A percentile compares a stretch with the other conserved stretches of the same genome.
Evolutionary conservation across 1,140 invertebrate genomes (phyloP).

Genomic region (Lutraria rhynchaena): DNA sequence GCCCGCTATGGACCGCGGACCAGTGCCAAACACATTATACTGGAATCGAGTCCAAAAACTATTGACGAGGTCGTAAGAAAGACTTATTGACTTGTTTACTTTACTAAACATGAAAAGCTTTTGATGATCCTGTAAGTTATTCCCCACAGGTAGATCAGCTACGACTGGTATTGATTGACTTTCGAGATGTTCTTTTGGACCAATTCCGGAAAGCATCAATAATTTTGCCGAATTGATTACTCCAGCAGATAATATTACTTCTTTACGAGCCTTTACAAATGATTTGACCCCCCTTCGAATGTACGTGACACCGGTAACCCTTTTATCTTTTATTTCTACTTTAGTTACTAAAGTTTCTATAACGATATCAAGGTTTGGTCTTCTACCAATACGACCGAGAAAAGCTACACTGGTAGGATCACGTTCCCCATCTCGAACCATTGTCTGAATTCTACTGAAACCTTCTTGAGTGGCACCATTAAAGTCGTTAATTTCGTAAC

Average conservation of each 20-base stretch:
- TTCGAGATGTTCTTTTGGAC: slow-evolving; percentile 83
- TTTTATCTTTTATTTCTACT: slow-evolving; percentile 6
- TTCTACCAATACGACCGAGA: slow-evolving; percentile 8
- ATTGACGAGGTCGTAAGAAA: not conserved
- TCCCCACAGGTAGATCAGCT: slow-evolving; percentile 9
- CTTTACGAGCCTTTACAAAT: slow-evolving; percentile 22
- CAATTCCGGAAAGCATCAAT: slow-evolving; percentile 94
- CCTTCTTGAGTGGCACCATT: slow-evolving; percentile 60
- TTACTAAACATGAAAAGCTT: not conserved
- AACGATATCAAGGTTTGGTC: slow-evolving; percentile 41
- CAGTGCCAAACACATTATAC: slow-evolving; percentile 6
- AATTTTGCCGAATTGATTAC: slow-evolving; percentile 93
- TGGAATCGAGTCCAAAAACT: not conserved
- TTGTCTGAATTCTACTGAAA: slow-evolving; percentile 11
- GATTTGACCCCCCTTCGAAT: slow-evolving; percentile 13
- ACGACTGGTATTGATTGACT: slow-evolving; percentile 1
- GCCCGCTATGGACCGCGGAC: not conserved
- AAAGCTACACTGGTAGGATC: not conserved
- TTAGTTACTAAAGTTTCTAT: slow-evolving; percentile 25
- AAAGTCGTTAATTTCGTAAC: slow-evolving; percentile 79
- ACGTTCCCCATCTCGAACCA: slow-evolving; percentile 22
- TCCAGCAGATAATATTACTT: slow-evolving; percentile 85
- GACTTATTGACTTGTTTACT: not conserved
- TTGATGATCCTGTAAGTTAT: slow-evolving; percentile 15
- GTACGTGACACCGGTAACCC: slow-evolving; percentile 6